These are phyloP conservation scores for Disparrhopalites patrizii DNA, from an alignment of 2,888 invertebrate genomes.

Conservation along the genomic window DNA sequence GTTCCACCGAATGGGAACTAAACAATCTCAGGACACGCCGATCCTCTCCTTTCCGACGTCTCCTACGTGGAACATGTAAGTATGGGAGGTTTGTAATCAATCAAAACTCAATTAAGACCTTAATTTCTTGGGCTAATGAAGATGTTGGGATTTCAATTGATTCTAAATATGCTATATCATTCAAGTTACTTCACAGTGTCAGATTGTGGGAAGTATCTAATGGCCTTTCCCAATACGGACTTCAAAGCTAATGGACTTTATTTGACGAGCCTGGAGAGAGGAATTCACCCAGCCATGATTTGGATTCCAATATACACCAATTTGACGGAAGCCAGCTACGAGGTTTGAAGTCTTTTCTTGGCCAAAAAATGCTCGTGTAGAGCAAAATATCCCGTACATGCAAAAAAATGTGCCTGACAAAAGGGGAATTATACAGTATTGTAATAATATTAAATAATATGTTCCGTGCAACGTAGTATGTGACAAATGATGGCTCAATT, in stretches of 20 bases:
- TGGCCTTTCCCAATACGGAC: conserved; percentile 21
- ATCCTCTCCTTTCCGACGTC: conserved; percentile 5
- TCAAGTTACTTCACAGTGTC: conserved; percentile 15
- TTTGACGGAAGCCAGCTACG: conserved; percentile 20
- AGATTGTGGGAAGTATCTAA: conserved; percentile 21
- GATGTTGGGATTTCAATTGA: background rate
- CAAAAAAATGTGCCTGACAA: no score
- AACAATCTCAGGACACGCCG: conserved; percentile 9
- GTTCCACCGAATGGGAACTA: conserved; percentile 18
- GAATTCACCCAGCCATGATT: conserved; percentile 16
- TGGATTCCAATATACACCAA: conserved; percentile 18
- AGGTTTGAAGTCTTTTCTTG: background rate
- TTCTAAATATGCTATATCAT: background rate
- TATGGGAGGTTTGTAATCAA: background rate
- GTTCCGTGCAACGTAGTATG: conserved; percentile 4
- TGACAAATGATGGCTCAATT: conserved; percentile 14
- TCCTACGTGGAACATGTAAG: conserved; percentile 15
- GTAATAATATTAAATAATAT: background rate
- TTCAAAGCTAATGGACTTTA: conserved; percentile 20
- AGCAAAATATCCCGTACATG: no score
- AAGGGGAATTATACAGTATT: no score
- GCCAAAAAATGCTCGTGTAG: no score
- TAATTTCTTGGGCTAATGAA: background rate
- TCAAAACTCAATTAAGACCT: no score
- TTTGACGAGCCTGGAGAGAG: conserved; percentile 4